Base-by-base conservation (phyloP, 2,797 vertebrate species). In the Gila robusta region DNA sequence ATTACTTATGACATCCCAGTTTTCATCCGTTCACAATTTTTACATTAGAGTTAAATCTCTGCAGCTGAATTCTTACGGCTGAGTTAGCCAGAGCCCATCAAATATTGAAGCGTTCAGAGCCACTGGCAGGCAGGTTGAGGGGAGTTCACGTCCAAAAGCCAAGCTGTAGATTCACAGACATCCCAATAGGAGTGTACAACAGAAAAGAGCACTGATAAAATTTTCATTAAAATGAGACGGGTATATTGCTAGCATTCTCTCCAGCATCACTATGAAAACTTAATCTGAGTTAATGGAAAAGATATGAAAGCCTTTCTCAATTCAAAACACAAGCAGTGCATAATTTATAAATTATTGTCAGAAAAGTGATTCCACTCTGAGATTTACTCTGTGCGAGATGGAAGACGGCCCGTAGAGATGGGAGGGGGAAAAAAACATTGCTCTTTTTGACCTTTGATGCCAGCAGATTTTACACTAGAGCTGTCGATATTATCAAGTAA, bases 211-310 rank as follows among this genome's bases (percentile, higher is more conserved):
- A 95, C 96, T 99, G 96, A 98, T 99, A 98, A 99, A 99, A 99
- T 96, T 99, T 99, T 99, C 96, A 99, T 99, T 96, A 96, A 98
- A 99, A 99, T 98, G 97, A 99, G 98, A 97, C 94, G 93, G 97
- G 97, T 98, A 99, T 99, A 99, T 99, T 98, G 98, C 97, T 98
- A 97, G 97, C 97, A 97, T 98, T 98, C 97, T 98, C 97, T 96
- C 95, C 96, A 97, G 97, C 97, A 96, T 98, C 97, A 96, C 94
- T 98, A 99, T 99, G 97, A 99, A 99, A 99, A 98, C 98, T 99
- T 99, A 99, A 99, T 99, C 98, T 96, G 97, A 99, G 97, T 98
- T 99, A 99, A 99, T 99, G 98, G 98, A 98, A 99, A 97, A 97
- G 98, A 98, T 99, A 98, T 98, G 98, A 99, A 99, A 99, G 97